Evolutionary conservation across 2,113 vertebrate genomes (phyloP).

Genomic region (Plotosus lineatus): DNA sequence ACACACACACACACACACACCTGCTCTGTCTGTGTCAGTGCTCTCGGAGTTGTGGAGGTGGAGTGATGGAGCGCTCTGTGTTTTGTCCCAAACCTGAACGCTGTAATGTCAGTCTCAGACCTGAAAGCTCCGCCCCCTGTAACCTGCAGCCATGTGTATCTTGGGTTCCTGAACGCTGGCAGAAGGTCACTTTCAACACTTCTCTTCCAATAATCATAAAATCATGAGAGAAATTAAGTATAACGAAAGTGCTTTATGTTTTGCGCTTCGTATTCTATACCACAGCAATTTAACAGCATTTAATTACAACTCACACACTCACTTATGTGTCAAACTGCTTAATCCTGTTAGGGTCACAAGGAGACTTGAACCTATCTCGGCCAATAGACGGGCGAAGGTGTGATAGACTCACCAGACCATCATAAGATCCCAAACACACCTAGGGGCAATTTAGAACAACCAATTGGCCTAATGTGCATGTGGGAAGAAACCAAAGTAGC

Average conservation of each 20-base stretch:
- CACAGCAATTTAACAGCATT: not conserved
- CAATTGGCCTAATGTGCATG: too few relatives aligned
- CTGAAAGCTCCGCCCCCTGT: constrained; percentile 69
- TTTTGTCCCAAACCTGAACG: constrained; percentile 66
- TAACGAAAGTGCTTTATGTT: not conserved
- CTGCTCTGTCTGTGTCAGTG: constrained; percentile 61
- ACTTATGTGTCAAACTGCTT: not conserved
- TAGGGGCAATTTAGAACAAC: too few relatives aligned
- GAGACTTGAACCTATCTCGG: too few relatives aligned
- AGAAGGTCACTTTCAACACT: constrained; percentile 65
- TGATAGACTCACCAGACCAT: too few relatives aligned
- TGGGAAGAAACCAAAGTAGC: too few relatives aligned
- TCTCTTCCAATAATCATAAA: not conserved
- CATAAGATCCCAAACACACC: too few relatives aligned
- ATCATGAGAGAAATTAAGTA: not conserved
- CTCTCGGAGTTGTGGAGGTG: constrained; percentile 69
- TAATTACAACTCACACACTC: not conserved
- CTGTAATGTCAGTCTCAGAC: constrained; percentile 64
- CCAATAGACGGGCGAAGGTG: too few relatives aligned
- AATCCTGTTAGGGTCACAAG: too few relatives aligned
- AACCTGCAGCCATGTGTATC: constrained; percentile 62
- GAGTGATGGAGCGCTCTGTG: constrained; percentile 68
- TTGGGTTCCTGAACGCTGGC: constrained; percentile 68
- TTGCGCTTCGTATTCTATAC: not conserved
- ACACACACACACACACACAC: too few relatives aligned